A percentile compares a stretch with the other conserved stretches of the same genome.
These are phyloP conservation scores for Acyrthosiphon pisum DNA, from an alignment of 1,140 invertebrate genomes.

Conservation along the genomic window DNA sequence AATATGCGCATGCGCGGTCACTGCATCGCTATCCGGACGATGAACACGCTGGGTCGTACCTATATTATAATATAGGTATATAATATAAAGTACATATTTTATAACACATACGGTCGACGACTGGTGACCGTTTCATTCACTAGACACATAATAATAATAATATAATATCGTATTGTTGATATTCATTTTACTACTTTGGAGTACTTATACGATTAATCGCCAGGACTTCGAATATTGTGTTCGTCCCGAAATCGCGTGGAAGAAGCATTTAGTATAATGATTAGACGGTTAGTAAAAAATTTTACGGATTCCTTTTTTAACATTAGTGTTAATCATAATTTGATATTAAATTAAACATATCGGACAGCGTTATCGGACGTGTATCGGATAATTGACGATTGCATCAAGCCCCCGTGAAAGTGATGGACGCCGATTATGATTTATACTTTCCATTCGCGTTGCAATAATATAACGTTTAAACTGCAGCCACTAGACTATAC, in stretches of 20 bases:
- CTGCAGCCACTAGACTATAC: background rate
- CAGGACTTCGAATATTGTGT: background rate
- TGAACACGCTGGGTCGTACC: too few species aligned
- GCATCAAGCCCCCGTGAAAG: conserved; percentile 50
- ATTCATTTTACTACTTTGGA: background rate
- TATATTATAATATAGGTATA: background rate
- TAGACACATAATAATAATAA: background rate
- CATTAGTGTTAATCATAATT: background rate
- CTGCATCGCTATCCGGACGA: too few species aligned
- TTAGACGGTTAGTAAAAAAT: background rate
- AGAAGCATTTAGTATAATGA: background rate
- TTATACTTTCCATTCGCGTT: conserved; percentile 50
- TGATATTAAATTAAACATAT: background rate
- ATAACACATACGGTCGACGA: background rate
- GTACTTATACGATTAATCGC: background rate
- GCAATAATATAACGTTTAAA: conserved; percentile 30
- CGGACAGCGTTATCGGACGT: conserved; percentile 15
- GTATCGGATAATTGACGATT: conserved; percentile 46
- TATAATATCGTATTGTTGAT: background rate
- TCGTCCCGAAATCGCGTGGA: background rate
- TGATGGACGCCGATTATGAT: conserved; percentile 51
- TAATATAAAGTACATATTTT: background rate
- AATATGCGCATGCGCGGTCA: background rate
- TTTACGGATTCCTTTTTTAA: background rate
- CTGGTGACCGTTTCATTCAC: background rate